Evolutionary conservation across 2,888 invertebrate species (phyloP).

Genomic region (Alcis repandata): DNA sequence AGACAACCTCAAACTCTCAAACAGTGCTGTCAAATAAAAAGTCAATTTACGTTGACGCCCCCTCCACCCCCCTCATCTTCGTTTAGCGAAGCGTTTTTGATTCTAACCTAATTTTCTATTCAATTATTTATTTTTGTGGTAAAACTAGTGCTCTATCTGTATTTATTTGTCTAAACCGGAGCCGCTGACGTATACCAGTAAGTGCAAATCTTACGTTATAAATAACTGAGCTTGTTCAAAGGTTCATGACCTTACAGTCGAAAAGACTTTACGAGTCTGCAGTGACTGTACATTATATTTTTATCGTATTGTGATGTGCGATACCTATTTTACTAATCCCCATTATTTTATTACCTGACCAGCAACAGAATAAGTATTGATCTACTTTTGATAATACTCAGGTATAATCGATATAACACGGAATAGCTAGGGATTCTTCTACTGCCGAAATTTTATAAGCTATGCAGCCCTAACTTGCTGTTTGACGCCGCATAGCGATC

Average conservation of each 20-base stretch:
- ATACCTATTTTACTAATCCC: conserved; percentile 10
- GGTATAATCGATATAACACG: no score
- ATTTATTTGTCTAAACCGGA: conserved; percentile 8
- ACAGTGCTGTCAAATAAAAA: neutral
- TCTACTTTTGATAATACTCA: neutral
- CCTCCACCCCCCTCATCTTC: neutral
- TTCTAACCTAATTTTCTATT: conserved; percentile 40
- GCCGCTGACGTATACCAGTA: conserved; percentile 23
- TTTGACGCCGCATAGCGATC: no score
- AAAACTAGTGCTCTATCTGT: conserved; percentile 29
- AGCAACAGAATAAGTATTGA: conserved; percentile 1
- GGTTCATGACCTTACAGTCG: conserved; percentile 18
- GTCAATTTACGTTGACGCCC: neutral
- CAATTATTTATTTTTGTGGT: conserved; percentile 32
- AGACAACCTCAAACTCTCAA: conserved; percentile 25
- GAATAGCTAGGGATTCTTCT: neutral
- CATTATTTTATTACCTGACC: neutral
- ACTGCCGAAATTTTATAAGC: neutral
- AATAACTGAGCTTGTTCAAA: conserved; percentile 4
- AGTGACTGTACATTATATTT: conserved; percentile 39
- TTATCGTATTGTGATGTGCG: conserved; percentile 16
- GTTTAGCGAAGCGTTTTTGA: conserved; percentile 19
- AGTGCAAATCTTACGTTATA: conserved; percentile 22
- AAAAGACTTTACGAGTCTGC: conserved; percentile 12
- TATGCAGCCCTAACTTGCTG: neutral